A percentile compares a stretch with the other conserved stretches of the same genome.
Conservation (phyloP, 2,888 invertebrate genomes). For the Lacanobia oleracea region DNA sequence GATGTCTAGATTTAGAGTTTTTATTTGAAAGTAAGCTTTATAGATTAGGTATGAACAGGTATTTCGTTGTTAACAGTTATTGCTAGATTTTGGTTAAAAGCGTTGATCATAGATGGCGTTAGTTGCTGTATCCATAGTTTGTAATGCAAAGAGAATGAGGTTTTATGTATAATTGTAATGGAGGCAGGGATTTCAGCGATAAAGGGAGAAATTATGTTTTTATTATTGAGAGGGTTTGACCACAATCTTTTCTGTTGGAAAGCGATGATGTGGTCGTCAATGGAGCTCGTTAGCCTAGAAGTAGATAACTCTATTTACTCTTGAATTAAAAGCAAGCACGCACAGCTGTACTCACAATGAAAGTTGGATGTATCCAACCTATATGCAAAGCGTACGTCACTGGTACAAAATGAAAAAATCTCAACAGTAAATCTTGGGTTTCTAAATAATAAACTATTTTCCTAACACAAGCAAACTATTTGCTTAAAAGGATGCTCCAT, state of each 20-base stretch:
- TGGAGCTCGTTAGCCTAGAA: too few relatives aligned
- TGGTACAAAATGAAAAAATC: not conserved
- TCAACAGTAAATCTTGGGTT: too few relatives aligned
- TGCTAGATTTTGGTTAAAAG: slow-evolving; percentile 17
- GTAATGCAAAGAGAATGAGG: not conserved
- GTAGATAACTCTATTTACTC: too few relatives aligned
- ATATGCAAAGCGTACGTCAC: too few relatives aligned
- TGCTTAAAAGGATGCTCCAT: too few relatives aligned
- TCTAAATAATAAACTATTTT: not conserved
- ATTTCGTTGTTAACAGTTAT: not conserved
- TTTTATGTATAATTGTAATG: not conserved
- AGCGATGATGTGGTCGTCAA: too few relatives aligned
- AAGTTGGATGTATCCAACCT: too few relatives aligned
- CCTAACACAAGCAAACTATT: too few relatives aligned
- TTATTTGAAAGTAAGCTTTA: slow-evolving; percentile 28
- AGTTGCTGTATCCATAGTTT: not conserved
- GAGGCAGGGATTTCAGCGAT: not conserved
- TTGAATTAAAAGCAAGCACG: too few relatives aligned
- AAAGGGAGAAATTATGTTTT: not conserved
- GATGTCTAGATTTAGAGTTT: slow-evolving; percentile 40
- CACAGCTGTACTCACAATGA: too few relatives aligned
- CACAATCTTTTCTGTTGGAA: too few relatives aligned
- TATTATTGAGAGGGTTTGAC: too few relatives aligned
- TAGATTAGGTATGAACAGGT: not conserved
- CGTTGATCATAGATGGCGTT: slow-evolving; percentile 51